These are phyloP conservation scores for Ennomos fuscantarius DNA, from an alignment of 2,888 invertebrate species.

Conservation along the genomic window DNA sequence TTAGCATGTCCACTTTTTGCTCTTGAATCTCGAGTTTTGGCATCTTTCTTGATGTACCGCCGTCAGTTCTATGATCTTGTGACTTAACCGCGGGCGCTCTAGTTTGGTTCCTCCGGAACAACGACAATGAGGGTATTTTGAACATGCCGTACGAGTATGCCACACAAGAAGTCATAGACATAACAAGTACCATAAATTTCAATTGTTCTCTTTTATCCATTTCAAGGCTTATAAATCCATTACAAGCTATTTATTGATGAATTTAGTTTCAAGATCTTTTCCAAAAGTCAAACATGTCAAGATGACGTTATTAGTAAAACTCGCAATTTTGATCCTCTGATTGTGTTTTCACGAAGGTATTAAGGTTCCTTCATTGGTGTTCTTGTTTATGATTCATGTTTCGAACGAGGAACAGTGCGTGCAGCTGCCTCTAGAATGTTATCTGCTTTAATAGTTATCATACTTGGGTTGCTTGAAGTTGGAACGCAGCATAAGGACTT, in stretches of 20 bases:
- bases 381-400: too few species aligned
- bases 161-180: slow-evolving; percentile 63
- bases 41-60: slow-evolving; percentile 35
- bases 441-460: too few species aligned
- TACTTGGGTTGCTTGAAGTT: too few species aligned
- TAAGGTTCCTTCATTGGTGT: too few species aligned
- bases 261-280: slow-evolving; percentile 4
- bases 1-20: slow-evolving; percentile 14
- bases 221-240: slow-evolving; percentile 47
- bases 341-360: too few species aligned
- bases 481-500: neutral
- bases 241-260: slow-evolving; percentile 38
- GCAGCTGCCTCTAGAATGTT: too few species aligned
- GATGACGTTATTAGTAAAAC: too few species aligned
- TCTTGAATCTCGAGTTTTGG: slow-evolving; percentile 6
- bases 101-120: slow-evolving; percentile 32
- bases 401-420: too few species aligned
- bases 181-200: slow-evolving; percentile 59
- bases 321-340: slow-evolving; percentile 14
- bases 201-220: slow-evolving; percentile 69
- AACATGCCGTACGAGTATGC: slow-evolving; percentile 66
- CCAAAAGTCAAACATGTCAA: slow-evolving; percentile 1
- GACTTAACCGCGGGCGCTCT: slow-evolving; percentile 28
- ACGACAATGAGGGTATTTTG: slow-evolving; percentile 38
- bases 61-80: slow-evolving; percentile 50